These are phyloP conservation scores for Gallinago undulata DNA, from an alignment of 2,113 vertebrate genomes.

Conservation along the genomic window DNA sequence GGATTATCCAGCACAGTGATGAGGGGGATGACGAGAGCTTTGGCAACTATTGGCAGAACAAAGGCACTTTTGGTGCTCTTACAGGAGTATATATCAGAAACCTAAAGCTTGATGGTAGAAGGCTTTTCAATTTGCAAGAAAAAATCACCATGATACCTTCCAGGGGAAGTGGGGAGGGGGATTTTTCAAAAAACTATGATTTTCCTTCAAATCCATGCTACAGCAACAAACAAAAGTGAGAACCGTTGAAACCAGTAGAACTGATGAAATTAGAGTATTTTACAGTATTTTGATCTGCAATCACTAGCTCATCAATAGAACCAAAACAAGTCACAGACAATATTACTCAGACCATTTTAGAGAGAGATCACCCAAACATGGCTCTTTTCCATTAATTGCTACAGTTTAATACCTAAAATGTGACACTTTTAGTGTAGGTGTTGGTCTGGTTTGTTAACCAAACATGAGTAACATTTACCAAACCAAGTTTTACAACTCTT, in stretches of 20 bases:
- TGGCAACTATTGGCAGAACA: not conserved
- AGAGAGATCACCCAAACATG: not conserved
- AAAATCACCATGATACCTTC: not conserved
- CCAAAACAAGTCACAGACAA: not conserved
- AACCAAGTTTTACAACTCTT: not conserved
- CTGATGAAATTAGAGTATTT: not conserved
- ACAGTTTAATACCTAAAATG: not conserved
- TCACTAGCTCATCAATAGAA: not conserved
- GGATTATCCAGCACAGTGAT: not conserved
- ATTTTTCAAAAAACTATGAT: not conserved
- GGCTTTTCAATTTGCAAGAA: not conserved
- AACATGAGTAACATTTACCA: not conserved
- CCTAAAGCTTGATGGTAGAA: not conserved
- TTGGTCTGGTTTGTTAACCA: not conserved
- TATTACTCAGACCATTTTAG: not conserved
- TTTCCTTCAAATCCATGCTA: not conserved
- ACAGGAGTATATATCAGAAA: not conserved
- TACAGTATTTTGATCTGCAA: not conserved
- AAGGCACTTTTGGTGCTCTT: not conserved
- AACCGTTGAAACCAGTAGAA: not conserved
- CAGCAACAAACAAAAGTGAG: not conserved
- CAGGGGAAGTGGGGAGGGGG: not conserved
- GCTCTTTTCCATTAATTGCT: not conserved
- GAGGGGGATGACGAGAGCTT: not conserved
- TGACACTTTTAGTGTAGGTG: not conserved